Base-by-base conservation (phyloP, 2,797 vertebrate species). In the Siniperca scherzeri region DNA sequence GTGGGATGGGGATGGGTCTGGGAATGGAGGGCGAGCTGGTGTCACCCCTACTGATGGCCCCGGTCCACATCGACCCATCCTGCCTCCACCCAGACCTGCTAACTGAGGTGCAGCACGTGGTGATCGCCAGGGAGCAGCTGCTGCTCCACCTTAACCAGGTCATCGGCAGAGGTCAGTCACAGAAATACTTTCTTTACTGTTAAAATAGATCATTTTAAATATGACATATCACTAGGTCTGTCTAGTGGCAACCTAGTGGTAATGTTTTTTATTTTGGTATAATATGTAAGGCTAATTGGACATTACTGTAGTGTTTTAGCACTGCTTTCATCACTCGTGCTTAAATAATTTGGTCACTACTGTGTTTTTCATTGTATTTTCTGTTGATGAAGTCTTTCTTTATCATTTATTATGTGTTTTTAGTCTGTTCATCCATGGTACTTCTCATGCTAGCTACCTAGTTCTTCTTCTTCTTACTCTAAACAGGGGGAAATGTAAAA, bases 21-120 rank as follows among this genome's bases (percentile, higher is more conserved):
- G 89, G 90, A 6, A 96, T 96, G 53, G 98, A 99, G 61, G 97
- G 97, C 7, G 98, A 99, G 84, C 94, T 98, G 93, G 96, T 97
- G 83, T 97, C 97, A 1, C 98, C 98, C 0, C 95, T 99, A 81
- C 94, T 99, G 89, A 96, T 97, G 73, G 96, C 96, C 11, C 95
- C 94, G 0, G 97, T 99, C 53, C 98, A 97, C 90, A 98, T 99
- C 81, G 97, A 99, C 93, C 96, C 98, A 68, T 96, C 96, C 81
- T 96, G 97, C 91, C 96, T 99, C 81, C 98, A 98, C 92, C 97
- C 98, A 0, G 98, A 99, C 87, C 94, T 99, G 87, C 97, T 99
- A 88, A 98, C 97, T 53, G 98, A 98, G 88, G 97, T 99, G 78
- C 97, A 99, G 94, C 98, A 98, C 0, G 97, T 99, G 86, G 97